Percentiles rank a stretch among this genome's conserved stretches.
phyloP scores from a whole-genome alignment of 1,140 invertebrate genomes.

The Magallana angulata region DNA sequence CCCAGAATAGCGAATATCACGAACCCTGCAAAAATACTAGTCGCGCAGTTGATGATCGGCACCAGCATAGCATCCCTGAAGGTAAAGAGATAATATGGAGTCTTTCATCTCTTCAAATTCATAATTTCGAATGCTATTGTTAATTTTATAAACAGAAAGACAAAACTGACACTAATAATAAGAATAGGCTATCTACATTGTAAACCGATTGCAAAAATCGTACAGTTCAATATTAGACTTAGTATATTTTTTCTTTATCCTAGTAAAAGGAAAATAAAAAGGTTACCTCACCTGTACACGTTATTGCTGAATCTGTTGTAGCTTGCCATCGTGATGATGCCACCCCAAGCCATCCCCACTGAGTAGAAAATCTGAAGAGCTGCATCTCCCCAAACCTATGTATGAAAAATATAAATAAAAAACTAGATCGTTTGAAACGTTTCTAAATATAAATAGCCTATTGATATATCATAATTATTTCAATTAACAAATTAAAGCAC shows the following conservation, averaged over 20 bases:
- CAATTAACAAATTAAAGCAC: too few species aligned
- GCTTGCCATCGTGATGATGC: constrained; percentile 78
- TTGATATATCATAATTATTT: too few species aligned
- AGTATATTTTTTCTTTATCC: too few species aligned
- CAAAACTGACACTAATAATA: too few species aligned
- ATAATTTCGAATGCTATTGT: too few species aligned
- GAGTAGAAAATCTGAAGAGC: constrained; percentile 79
- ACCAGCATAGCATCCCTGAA: constrained; percentile 92
- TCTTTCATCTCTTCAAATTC: too few species aligned
- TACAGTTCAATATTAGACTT: too few species aligned
- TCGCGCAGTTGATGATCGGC: constrained; percentile 95
- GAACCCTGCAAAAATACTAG: constrained; percentile 98
- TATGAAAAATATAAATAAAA: neutral
- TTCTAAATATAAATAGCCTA: too few species aligned
- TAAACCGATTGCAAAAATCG: too few species aligned
- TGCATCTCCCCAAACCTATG: constrained; percentile 77
- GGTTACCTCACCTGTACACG: constrained; percentile 71
- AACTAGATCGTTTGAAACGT: too few species aligned
- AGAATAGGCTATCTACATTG: too few species aligned
- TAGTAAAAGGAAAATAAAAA: neutral
- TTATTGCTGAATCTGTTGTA: constrained; percentile 78
- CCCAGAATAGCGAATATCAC: constrained; percentile 99
- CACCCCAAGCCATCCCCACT: constrained; percentile 77
- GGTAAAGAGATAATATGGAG: neutral
- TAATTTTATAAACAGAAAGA: too few species aligned